Percentiles rank a stretch among this genome's conserved stretches.
phyloP scores from a whole-genome alignment of 2,797 vertebrate genomes.

The Urosaurus nigricauda region DNA sequence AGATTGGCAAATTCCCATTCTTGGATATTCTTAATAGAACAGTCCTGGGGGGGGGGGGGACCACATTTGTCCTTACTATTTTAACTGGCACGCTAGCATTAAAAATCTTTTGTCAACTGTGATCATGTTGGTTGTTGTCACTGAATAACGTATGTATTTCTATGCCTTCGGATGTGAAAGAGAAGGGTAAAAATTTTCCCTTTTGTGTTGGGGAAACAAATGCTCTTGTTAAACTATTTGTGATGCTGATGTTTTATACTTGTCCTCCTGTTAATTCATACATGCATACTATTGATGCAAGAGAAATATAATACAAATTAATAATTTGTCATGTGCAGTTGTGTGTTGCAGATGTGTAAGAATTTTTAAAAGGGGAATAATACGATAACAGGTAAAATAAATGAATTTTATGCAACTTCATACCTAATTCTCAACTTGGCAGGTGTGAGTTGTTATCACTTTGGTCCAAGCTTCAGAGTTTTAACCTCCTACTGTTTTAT shows the following conservation, averaged over 20 bases:
- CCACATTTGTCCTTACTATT: neutral
- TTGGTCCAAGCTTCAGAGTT: neutral
- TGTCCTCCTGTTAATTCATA: constrained; percentile 70
- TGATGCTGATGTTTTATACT: constrained; percentile 69
- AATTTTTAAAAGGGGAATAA: constrained; percentile 78
- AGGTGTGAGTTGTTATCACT: neutral
- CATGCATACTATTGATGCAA: constrained; percentile 81
- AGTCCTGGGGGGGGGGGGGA: too few species aligned
- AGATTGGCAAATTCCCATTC: neutral
- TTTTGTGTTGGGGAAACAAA: constrained; percentile 63
- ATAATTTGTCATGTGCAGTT: constrained; percentile 84
- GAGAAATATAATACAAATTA: constrained; percentile 72
- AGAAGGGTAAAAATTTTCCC: constrained; percentile 59
- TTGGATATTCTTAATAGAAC: neutral
- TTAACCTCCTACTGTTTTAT: neutral
- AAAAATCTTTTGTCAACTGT: constrained; percentile 13
- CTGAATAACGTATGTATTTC: constrained; percentile 70
- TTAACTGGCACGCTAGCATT: neutral
- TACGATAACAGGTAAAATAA: constrained; percentile 81
- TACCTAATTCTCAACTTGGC: neutral
- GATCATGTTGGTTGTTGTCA: constrained; percentile 63
- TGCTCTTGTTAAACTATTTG: constrained; percentile 73
- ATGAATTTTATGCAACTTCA: constrained; percentile 81
- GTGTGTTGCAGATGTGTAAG: constrained; percentile 79
- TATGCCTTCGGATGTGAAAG: constrained; percentile 54